These are phyloP conservation scores for Graphium colonna DNA, from an alignment of 2,888 invertebrate genomes.

Conservation along the genomic window DNA sequence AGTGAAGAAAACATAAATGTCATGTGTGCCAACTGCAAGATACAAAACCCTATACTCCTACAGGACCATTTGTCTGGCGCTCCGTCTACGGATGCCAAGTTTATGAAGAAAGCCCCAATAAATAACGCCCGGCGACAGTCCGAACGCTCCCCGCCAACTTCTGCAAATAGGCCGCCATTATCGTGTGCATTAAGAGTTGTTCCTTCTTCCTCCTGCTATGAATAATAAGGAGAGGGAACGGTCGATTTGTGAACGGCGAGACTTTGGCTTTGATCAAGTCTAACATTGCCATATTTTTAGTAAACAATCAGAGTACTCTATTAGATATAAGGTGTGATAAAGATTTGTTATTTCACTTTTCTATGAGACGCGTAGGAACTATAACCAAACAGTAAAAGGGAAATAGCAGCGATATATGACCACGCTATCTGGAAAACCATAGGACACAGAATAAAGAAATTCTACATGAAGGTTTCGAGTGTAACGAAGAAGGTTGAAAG, in stretches of 20 bases:
- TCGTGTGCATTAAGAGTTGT: conserved; percentile 9
- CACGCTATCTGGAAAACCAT: too few species aligned
- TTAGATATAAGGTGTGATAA: too few species aligned
- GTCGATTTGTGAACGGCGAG: background rate
- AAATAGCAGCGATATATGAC: too few species aligned
- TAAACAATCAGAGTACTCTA: too few species aligned
- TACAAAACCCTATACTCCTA: background rate
- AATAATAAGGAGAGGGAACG: background rate
- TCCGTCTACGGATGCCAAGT: conserved; percentile 14
- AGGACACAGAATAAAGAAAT: too few species aligned
- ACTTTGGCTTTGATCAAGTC: too few species aligned
- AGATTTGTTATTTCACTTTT: too few species aligned
- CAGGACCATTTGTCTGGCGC: conserved; percentile 9
- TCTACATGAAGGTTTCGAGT: too few species aligned
- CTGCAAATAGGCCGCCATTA: conserved; percentile 8
- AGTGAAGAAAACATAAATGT: background rate
- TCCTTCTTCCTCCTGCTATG: background rate
- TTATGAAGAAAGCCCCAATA: conserved; percentile 9
- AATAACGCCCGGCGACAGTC: conserved; percentile 13
- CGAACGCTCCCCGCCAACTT: background rate
- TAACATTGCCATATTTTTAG: too few species aligned
- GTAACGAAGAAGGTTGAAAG: too few species aligned
- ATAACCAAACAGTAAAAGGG: too few species aligned
- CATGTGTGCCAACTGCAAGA: conserved; percentile 1
- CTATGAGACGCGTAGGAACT: too few species aligned